A percentile compares a stretch with the other conserved stretches of the same genome.
Evolutionary conservation across 2,888 invertebrate genomes (phyloP).

Genomic region (Beris morrisii): DNA sequence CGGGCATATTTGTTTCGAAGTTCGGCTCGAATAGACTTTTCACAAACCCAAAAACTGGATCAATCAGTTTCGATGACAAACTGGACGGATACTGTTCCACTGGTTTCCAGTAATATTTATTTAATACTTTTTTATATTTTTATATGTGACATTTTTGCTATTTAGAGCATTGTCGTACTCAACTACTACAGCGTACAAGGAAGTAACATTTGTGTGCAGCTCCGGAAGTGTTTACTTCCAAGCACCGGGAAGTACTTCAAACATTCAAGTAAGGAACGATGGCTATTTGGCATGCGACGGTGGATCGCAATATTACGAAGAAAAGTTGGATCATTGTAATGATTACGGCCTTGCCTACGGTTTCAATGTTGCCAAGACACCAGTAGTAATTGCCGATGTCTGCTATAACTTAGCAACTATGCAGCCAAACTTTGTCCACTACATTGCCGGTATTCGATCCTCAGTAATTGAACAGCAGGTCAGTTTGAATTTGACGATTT

Average conservation of each 20-base stretch:
- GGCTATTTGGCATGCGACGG: neutral
- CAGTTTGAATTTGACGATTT: neutral
- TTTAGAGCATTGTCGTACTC: neutral
- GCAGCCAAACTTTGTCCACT: conserved; percentile 4
- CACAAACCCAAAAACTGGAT: neutral
- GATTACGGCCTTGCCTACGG: conserved; percentile 21
- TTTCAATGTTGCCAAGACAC: conserved; percentile 1
- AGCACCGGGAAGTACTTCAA: neutral
- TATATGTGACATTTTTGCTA: neutral
- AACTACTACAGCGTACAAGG: neutral
- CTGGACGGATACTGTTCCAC: neutral
- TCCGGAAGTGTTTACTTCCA: neutral
- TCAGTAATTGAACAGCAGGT: conserved; percentile 1
- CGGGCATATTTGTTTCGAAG: conserved; percentile 13
- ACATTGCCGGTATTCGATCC: conserved; percentile 11
- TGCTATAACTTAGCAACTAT: conserved; percentile 16
- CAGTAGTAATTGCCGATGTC: conserved; percentile 4
- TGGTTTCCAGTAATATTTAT: conserved; percentile 15
- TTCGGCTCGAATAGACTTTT: conserved; percentile 13
- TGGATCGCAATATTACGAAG: neutral
- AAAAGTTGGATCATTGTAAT: neutral
- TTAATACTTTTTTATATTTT: neutral
- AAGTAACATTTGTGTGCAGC: conserved; percentile 1
- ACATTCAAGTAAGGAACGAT: too few relatives aligned
- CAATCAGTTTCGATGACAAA: neutral